Percentiles rank a stretch among this genome's conserved stretches.
Evolutionary conservation across 1,140 invertebrate species (phyloP).

Genomic region (Armadillidium nasatum): DNA sequence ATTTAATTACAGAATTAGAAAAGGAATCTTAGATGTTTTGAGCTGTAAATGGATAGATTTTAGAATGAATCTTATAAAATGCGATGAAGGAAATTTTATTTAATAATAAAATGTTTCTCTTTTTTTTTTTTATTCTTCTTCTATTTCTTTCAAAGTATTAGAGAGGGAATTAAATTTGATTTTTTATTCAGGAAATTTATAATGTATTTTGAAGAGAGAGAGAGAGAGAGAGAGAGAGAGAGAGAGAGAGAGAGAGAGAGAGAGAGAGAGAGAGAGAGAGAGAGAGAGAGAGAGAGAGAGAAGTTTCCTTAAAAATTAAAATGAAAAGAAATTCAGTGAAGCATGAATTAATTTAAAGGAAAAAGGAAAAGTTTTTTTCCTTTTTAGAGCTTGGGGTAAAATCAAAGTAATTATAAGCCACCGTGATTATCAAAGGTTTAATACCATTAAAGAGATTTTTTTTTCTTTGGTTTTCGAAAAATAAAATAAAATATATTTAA

Average conservation of each 20-base stretch:
- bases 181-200: no score
- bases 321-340: not conserved
- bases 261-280: not conserved
- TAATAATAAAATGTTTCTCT: not conserved
- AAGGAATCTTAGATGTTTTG: constrained; percentile 26
- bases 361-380: not conserved
- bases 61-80: constrained; percentile 7
- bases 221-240: no score
- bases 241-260: no score
- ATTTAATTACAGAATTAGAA: constrained; percentile 34
- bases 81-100: constrained; percentile 12
- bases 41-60: constrained; percentile 17
- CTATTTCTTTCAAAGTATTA: no score
- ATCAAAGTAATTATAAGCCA: constrained; percentile 25
- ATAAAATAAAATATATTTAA: no score
- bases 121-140: no score
- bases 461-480: not conserved
- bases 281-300: not conserved
- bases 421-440: constrained; percentile 4
- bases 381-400: constrained; percentile 4
- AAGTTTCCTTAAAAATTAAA: not conserved
- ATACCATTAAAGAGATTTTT: constrained; percentile 21
- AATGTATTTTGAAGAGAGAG: no score
- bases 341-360: not conserved
- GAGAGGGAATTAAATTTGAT: no score